Conservation (phyloP, 1,140 invertebrate genomes). For the Diabrotica undecimpunctata region DNA sequence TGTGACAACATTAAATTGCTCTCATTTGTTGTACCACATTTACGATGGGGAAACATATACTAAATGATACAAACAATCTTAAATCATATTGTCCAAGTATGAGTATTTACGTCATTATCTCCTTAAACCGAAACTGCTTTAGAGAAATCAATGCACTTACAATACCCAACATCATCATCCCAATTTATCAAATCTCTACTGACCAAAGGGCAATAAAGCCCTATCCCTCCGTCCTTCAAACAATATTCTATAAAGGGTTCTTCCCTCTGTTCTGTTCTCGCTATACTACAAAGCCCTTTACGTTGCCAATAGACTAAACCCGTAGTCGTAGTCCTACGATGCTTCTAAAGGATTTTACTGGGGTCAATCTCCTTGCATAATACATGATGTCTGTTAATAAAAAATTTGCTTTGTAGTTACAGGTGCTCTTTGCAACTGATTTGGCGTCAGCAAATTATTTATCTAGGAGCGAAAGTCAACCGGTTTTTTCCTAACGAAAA, state of each 20-base stretch:
- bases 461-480: no score
- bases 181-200: background rate
- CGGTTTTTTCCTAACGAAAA: no score
- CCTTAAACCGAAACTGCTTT: background rate
- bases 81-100: no score
- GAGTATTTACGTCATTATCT: no score
- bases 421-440: background rate
- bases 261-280: background rate
- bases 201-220: background rate
- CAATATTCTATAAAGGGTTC: slow-evolving; percentile 1
- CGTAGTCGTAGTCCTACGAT: background rate
- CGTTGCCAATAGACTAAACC: background rate
- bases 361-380: background rate
- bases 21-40: no score
- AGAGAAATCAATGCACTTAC: background rate
- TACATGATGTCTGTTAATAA: background rate
- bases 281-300: background rate
- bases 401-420: background rate
- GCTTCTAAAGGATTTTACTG: background rate
- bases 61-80: no score
- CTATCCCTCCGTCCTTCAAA: background rate
- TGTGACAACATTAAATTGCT: no score
- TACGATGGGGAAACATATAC: no score
- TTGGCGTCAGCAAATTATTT: no score
- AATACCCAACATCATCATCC: background rate